Conservation (phyloP, 2,797 vertebrate species). For the Mico argentatus region DNA sequence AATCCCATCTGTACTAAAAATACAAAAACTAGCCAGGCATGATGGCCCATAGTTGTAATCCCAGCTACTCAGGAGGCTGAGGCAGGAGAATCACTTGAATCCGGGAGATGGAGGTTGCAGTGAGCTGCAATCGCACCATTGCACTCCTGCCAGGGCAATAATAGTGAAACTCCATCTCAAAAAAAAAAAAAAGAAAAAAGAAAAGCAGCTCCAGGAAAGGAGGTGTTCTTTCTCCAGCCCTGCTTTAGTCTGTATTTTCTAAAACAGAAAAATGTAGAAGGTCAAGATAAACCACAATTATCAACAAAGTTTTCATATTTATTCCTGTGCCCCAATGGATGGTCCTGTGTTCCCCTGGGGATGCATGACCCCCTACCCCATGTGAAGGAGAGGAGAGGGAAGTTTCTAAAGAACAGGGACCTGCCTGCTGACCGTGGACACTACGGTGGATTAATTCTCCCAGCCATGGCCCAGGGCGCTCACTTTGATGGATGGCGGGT, state of each 20-base stretch:
- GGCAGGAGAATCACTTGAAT: background rate
- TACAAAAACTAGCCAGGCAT: background rate
- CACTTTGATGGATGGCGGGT: background rate
- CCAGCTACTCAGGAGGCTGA: background rate
- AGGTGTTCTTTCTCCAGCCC: background rate
- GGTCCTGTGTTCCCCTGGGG: background rate
- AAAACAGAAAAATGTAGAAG: background rate
- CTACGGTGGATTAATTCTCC: background rate
- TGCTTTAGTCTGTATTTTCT: background rate
- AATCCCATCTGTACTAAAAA: background rate
- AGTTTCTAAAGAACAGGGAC: background rate
- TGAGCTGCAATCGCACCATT: fast-evolving
- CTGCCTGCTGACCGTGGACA: fast-evolving
- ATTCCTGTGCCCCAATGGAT: background rate
- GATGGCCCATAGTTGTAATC: too few relatives aligned
- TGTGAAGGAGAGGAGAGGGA: background rate
- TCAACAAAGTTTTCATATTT: background rate
- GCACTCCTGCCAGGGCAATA: background rate
- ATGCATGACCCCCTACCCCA: fast-evolving
- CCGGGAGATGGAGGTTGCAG: background rate
- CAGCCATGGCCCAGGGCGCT: background rate
- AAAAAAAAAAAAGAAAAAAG: background rate
- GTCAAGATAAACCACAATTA: background rate
- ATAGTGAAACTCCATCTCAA: background rate
- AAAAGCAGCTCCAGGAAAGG: background rate